phyloP scores from a whole-genome alignment of 2,797 vertebrate genomes.

The Thaleichthys pacificus region DNA sequence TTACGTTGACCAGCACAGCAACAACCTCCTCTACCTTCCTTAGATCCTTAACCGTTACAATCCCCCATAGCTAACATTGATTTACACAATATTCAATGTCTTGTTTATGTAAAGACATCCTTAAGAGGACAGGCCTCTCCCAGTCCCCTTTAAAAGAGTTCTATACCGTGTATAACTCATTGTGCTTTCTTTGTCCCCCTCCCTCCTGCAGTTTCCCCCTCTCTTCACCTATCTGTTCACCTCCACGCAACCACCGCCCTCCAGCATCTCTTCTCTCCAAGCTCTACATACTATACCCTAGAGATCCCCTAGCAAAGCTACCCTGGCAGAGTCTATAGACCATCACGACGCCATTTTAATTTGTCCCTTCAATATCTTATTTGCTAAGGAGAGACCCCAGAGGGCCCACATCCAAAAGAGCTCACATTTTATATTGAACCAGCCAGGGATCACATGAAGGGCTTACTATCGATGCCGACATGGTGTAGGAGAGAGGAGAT shows the following conservation, averaged over 20 bases:
- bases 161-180: too few species aligned
- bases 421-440: constrained; percentile 47
- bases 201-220: neutral
- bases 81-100: neutral
- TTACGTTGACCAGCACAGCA: too few species aligned
- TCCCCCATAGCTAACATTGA: too few species aligned
- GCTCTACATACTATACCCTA: constrained; percentile 19
- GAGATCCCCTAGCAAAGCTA: constrained; percentile 35
- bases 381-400: constrained; percentile 39
- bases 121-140: constrained; percentile 3
- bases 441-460: constrained; percentile 49
- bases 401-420: constrained; percentile 33
- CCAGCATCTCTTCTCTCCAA: neutral
- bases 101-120: neutral
- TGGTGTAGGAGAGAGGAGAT: constrained; percentile 21
- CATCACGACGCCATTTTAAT: constrained; percentile 52
- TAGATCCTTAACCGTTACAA: too few species aligned
- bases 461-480: constrained; percentile 54
- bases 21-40: too few species aligned
- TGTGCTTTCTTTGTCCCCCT: neutral
- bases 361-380: constrained; percentile 58
- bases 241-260: neutral
- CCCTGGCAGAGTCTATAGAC: constrained; percentile 44
- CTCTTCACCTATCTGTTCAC: neutral
- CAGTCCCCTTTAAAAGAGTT: neutral